Evolutionary conservation across 2,113 vertebrate genomes (phyloP), one percentile per base, ranked within the genome.

Genomic region (Pseudorectes ferrugineus): DNA sequence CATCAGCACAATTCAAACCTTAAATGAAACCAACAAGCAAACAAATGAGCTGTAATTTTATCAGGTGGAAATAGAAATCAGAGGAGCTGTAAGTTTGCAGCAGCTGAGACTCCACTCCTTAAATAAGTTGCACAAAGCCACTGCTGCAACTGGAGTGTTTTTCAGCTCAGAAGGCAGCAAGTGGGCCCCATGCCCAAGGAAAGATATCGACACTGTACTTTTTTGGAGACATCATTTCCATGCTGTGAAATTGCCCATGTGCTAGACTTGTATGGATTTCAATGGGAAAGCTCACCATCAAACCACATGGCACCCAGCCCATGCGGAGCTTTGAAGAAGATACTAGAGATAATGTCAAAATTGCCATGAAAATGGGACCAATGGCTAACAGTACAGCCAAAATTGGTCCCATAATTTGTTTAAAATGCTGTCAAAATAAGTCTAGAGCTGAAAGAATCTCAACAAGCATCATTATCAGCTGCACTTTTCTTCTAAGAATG

Each of bases 1-100:
- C 92, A 96, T 96, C 88, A 97, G 88, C 92, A 92, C 88, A 57
- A 88, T 97, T 96, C 92, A 96, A 73, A 88, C 52, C 83, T 88
- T 84, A 86, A 94, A 92, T 59, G 63, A 88, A 95, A 88, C 63
- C 94, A 94, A 95, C 83, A 92, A 96, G 92, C 75, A 92, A 96
- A 94, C 48, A 92, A 93, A 94, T 2, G 29, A 95, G 90, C 48
- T 86, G 51, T 71, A 77, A 91, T 95, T 95, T 94, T 74, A 79
- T 92, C 93, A 93, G 88, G 93, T 96, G 67, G 78, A 95, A 95
- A 89, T n/a, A 89, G 62, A 95, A 94, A 95, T 88, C 93, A 95
- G 77, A 54, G 59, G 62, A 92, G 62, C 62, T 94, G 5, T 85
- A 88, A 51, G 79, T 43, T 63, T 68, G 71, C 22, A 79, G 67